Conservation (phyloP, 2,113 vertebrate species). For the Anguilla japonica region DNA sequence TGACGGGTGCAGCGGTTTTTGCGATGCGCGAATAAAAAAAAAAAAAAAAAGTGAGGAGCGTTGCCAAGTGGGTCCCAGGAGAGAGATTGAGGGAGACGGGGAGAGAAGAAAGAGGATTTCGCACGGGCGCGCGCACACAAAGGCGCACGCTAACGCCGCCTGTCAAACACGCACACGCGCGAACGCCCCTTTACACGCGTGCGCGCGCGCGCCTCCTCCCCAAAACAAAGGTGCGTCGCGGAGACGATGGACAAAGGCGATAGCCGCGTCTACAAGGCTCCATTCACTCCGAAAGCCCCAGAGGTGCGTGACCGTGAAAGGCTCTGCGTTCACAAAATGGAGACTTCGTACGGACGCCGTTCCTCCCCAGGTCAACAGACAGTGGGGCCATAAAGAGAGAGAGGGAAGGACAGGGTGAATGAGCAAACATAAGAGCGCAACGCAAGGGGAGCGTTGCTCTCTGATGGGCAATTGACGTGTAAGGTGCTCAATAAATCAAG, state of each 20-base stretch:
- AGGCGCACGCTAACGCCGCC: constrained; percentile 19
- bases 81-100: constrained; percentile 52
- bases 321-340: too few relatives aligned
- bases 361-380: not conserved
- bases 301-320: not conserved
- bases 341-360: not conserved
- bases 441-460: not conserved
- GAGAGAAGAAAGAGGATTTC: constrained; percentile 33
- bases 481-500: constrained; percentile 61
- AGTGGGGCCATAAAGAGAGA: constrained; percentile 1
- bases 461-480: constrained; percentile 52
- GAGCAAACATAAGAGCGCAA: constrained; percentile 32
- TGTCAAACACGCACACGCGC: constrained; percentile 14
- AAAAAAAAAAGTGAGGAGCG: constrained; percentile 68
- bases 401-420: constrained; percentile 36
- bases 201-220: not conserved
- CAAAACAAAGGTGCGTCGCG: not conserved
- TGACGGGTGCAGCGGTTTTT: constrained; percentile 59
- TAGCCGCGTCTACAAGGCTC: not conserved
- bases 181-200: not conserved
- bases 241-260: not conserved
- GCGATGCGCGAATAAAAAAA: constrained; percentile 53
- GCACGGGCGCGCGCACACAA: constrained; percentile 8
- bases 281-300: not conserved
- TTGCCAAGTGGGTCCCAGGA: constrained; percentile 73